phyloP scores from a whole-genome alignment of 2,113 vertebrate genomes.

The Mystacornis crossleyi region DNA sequence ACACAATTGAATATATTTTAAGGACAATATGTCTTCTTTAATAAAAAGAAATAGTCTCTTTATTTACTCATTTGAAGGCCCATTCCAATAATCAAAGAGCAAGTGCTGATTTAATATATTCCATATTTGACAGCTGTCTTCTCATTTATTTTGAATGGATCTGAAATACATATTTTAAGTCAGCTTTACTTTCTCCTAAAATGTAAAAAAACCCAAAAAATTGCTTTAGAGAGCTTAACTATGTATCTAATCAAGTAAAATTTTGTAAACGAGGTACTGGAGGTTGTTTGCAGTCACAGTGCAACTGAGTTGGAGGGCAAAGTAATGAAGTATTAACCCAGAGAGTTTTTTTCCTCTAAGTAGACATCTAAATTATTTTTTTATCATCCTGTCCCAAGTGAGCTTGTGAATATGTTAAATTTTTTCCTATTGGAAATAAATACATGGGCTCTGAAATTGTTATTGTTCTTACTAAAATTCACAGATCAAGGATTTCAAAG shows the following conservation, averaged over 20 bases:
- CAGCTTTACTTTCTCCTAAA: neutral
- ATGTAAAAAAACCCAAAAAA: neutral
- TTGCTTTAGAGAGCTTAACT: neutral
- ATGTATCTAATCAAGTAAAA: neutral
- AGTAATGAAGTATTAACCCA: neutral
- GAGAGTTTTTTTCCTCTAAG: neutral
- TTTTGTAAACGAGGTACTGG: neutral
- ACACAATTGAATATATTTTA: fast-evolving
- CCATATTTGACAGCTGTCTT: neutral
- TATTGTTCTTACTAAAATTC: neutral
- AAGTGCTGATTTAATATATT: neutral
- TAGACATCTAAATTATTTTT: neutral
- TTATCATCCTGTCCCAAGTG: neutral
- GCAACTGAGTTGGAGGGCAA: neutral
- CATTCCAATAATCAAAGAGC: neutral
- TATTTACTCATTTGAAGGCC: neutral
- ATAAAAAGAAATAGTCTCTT: neutral
- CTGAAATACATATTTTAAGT: neutral
- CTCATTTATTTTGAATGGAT: neutral
- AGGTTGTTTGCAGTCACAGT: neutral
- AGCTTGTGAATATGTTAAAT: neutral
- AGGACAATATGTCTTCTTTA: neutral
- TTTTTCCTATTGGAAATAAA: neutral
- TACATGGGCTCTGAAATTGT: neutral
- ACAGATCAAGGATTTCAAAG: neutral